Percentiles rank a stretch among this genome's conserved stretches.
Evolutionary conservation across 2,888 invertebrate genomes (phyloP).

Genomic region (Cistogaster globosa): DNA sequence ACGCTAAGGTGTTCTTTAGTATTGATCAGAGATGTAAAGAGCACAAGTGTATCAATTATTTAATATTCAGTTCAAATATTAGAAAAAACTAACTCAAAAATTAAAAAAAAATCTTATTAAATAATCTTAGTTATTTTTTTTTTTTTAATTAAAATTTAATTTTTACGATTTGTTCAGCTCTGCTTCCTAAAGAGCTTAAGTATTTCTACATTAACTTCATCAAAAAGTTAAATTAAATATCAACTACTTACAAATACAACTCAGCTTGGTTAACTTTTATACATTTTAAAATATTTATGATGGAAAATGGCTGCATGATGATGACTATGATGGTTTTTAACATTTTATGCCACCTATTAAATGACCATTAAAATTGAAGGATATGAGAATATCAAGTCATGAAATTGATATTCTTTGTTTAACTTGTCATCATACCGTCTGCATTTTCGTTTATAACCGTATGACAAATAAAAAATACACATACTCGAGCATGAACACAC

Average conservation of each 20-base stretch:
- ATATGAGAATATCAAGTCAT: slow-evolving; percentile 55
- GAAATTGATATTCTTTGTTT: slow-evolving; percentile 73
- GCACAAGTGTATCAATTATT: no score
- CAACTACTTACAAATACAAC: slow-evolving; percentile 3
- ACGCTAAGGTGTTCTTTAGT: no score
- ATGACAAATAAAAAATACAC: background rate
- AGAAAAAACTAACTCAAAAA: no score
- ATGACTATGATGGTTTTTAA: slow-evolving; percentile 45
- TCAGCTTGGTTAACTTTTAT: slow-evolving; percentile 11
- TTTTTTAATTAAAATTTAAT: no score
- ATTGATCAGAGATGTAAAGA: no score
- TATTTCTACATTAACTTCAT: background rate
- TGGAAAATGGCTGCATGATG: slow-evolving; percentile 52
- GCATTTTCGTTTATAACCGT: slow-evolving; percentile 23
- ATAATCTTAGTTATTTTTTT: no score
- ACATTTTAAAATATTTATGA: slow-evolving; percentile 53
- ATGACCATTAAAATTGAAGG: slow-evolving; percentile 66
- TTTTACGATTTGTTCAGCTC: background rate
- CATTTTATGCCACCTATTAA: slow-evolving; percentile 66
- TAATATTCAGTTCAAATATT: no score
- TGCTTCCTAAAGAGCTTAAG: background rate
- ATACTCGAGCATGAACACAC: background rate
- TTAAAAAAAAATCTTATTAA: no score
- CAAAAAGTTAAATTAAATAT: background rate
- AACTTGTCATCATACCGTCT: slow-evolving; percentile 67